phyloP scores from a whole-genome alignment of 2,888 invertebrate species.

The Drosophila borealis region DNA sequence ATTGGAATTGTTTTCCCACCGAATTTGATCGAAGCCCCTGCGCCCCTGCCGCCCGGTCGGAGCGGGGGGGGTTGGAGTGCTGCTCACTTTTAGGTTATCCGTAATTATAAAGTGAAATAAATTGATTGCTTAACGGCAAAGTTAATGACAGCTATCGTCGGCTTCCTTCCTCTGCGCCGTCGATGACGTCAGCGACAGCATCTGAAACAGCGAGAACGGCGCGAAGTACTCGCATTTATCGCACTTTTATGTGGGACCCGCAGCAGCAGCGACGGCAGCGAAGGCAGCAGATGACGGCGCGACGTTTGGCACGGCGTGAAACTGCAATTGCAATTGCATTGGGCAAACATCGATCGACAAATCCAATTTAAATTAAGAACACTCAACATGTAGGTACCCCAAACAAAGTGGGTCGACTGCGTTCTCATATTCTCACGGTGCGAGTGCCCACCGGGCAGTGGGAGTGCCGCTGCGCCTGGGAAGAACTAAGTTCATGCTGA shows the following conservation, averaged over 20 bases:
- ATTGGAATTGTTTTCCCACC: conserved; percentile 70
- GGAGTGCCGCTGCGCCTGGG: conserved; percentile 25
- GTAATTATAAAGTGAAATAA: conserved; percentile 77
- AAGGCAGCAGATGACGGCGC: conserved; percentile 4
- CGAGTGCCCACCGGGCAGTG: conserved; percentile 29
- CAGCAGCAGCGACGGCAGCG: conserved; percentile 52
- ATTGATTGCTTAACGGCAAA: conserved; percentile 75
- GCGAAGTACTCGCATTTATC: conserved; percentile 35
- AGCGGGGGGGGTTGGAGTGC: conserved; percentile 9
- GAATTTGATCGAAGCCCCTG: conserved; percentile 37
- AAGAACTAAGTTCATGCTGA: conserved; percentile 13
- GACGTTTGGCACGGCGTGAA: conserved; percentile 38
- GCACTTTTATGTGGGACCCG: conserved; percentile 70
- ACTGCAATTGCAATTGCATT: conserved; percentile 58
- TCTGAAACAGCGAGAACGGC: conserved; percentile 6
- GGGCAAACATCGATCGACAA: conserved; percentile 61
- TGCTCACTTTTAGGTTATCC: conserved; percentile 68
- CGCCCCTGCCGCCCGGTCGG: not conserved
- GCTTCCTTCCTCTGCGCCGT: conserved; percentile 34
- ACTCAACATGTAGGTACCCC: conserved; percentile 46
- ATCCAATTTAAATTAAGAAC: conserved; percentile 79
- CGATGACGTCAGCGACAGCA: conserved; percentile 14
- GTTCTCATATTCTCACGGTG: conserved; percentile 56
- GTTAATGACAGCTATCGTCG: conserved; percentile 67
- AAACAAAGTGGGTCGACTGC: conserved; percentile 35